Evolutionary conservation across 2,888 invertebrate species (phyloP), one percentile per base, ranked within the genome.

Genomic region (Athalia rosae): DNA sequence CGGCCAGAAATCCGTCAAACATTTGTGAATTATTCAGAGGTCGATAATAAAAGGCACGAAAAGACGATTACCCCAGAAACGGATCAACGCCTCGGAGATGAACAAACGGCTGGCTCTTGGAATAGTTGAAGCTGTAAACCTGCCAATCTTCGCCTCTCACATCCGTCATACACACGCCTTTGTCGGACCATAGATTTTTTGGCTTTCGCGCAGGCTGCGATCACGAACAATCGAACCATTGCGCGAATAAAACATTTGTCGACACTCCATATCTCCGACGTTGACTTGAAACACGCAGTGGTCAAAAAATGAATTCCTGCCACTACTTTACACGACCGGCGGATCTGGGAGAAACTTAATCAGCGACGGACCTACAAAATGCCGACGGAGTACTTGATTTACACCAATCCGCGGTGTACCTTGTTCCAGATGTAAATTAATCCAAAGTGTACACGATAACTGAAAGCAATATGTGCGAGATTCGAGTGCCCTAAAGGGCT

Each of bases 401-500:
- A 71, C 45, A 58, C 58, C n/a, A 58, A 13, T 11, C 45, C 45
- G 15, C 15, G 28, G 45, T 43, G 58, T 43, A 71, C 58, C 53
- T 61, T n/a, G 80, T 82, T 78, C 78, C 69, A 62, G 80, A 71
- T 79, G 81, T 80, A 81, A 81, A 83, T 83, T 83, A 82, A 85
- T 86, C 84, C 82, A 67, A 79, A 82, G 83, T 85, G 81, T 81
- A 78, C 80, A 82, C 82, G 83, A 86, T 86, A 85, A 83, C 83
- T 84, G 83, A 80, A 76, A 78, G 83, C 83, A 87, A 61, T 58
- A 61, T n/a, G 28, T 61, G 74, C 59, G 59, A 58, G 56, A 62
- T 61, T 28, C 50, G 61, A 74, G 62, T 28, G 15, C 50, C 61
- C 59, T 74, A 28, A 74, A 59, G 74, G 76, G 76, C 67, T 50